Evolutionary conservation across 1,140 invertebrate genomes (phyloP).

Genomic region (Phthorimaea operculella): DNA sequence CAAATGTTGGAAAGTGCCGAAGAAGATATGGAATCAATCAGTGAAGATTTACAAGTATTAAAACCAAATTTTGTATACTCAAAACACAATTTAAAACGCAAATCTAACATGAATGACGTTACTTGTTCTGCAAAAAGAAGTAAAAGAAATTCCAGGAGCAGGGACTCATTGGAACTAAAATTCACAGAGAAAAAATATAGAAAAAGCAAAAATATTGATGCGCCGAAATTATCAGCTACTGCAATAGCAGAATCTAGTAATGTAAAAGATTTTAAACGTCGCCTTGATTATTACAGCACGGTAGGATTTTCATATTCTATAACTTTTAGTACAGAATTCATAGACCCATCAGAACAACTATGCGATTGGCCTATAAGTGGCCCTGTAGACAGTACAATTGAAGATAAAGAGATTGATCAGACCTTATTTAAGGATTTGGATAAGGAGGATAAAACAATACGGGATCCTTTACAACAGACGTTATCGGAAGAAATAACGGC

Average conservation of each 20-base stretch:
- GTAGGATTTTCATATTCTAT: constrained; percentile 53
- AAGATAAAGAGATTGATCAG: neutral
- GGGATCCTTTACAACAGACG: constrained; percentile 31
- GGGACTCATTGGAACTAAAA: constrained; percentile 9
- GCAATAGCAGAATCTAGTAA: constrained; percentile 30
- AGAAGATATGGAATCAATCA: too few relatives aligned
- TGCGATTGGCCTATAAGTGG: constrained; percentile 41
- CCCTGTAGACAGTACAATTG: constrained; percentile 8
- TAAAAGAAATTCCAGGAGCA: constrained; percentile 28
- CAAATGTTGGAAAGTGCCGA: too few relatives aligned
- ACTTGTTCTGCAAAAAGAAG: constrained; percentile 10
- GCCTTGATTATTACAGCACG: constrained; percentile 43
- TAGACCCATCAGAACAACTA: constrained; percentile 33
- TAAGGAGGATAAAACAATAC: constrained; percentile 9
- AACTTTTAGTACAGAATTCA: constrained; percentile 42
- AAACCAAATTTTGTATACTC: constrained; percentile 39
- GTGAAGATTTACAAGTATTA: constrained; percentile 24
- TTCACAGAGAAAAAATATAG: constrained; percentile 39
- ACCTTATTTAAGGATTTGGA: constrained; percentile 15
- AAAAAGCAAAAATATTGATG: constrained; percentile 56
- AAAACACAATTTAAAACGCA: constrained; percentile 11
- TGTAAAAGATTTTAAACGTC: constrained; percentile 36
- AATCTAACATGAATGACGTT: constrained; percentile 7
- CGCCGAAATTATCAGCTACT: constrained; percentile 36
- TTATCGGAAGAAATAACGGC: constrained; percentile 43